Evolutionary conservation across 92 coral and sea anemone species (phyloP).

Genomic region (Hydrozoanthus gracilis): DNA sequence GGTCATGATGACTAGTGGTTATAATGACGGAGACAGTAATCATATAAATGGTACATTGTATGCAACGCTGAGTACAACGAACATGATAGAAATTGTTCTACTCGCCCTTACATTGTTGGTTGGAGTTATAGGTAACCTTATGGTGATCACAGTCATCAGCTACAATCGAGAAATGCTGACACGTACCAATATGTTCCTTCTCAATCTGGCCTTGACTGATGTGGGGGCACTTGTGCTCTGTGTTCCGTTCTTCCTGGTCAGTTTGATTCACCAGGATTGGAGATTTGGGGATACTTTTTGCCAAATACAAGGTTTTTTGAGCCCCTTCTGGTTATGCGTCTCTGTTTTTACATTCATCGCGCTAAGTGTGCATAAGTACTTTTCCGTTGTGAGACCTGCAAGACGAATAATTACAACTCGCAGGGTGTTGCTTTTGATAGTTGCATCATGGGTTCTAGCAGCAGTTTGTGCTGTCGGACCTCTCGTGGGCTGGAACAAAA

Average conservation of each 20-base stretch:
- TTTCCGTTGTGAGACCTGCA: slow-evolving; percentile 77
- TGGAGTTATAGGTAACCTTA: slow-evolving; percentile 72
- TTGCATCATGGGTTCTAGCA: slow-evolving; percentile 66
- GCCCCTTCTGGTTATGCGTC: slow-evolving; percentile 75
- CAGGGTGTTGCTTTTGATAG: slow-evolving; percentile 54
- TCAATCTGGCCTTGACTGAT: slow-evolving; percentile 68
- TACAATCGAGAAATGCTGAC: slow-evolving; percentile 79
- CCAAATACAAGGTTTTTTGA: slow-evolving; percentile 74
- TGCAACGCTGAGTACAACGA: slow-evolving; percentile 28
- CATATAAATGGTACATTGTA: slow-evolving; percentile 4
- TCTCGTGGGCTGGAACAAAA: slow-evolving; percentile 76
- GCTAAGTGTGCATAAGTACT: slow-evolving; percentile 86
- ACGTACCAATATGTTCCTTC: slow-evolving; percentile 78
- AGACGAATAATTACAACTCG: slow-evolving; percentile 75
- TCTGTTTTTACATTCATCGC: slow-evolving; percentile 75
- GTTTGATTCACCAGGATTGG: slow-evolving; percentile 65
- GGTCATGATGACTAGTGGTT: not conserved
- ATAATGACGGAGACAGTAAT: not conserved
- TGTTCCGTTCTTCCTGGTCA: slow-evolving; percentile 62
- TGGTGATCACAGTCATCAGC: slow-evolving; percentile 67
- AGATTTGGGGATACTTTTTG: slow-evolving; percentile 72
- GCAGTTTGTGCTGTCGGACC: slow-evolving; percentile 68
- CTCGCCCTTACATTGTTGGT: slow-evolving; percentile 51
- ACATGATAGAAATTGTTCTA: slow-evolving; percentile 57
- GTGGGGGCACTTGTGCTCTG: slow-evolving; percentile 65